Percentiles rank a stretch among this genome's conserved stretches.
These are phyloP conservation scores for Diaprepes abbreviatus DNA, from an alignment of 2,888 invertebrate species.

Conservation along the genomic window DNA sequence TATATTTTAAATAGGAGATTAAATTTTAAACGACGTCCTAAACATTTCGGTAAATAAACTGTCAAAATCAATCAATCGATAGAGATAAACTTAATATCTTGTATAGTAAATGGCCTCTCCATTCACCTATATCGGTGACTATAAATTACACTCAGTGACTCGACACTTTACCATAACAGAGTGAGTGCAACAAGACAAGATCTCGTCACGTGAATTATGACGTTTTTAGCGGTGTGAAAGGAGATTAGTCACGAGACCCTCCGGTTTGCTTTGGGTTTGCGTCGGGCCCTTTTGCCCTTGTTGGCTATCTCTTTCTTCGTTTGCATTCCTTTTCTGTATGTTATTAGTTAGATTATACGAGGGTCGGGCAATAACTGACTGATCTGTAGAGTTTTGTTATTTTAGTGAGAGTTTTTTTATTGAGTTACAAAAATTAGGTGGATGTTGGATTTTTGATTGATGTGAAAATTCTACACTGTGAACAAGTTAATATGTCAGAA, in stretches of 20 bases:
- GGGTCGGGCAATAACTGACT: neutral
- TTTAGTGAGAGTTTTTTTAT: too few relatives aligned
- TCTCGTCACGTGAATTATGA: slow-evolving; percentile 54
- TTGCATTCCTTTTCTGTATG: slow-evolving; percentile 18
- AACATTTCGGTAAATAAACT: neutral
- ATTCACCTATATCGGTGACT: slow-evolving; percentile 24
- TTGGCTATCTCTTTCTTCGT: slow-evolving; percentile 6
- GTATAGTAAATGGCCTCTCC: slow-evolving; percentile 20
- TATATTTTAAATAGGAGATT: too few relatives aligned
- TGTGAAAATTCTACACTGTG: too few relatives aligned
- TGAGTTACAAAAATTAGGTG: too few relatives aligned
- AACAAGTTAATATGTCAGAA: too few relatives aligned
- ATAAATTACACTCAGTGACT: slow-evolving; percentile 44
- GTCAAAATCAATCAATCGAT: slow-evolving; percentile 30
- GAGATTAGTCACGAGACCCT: slow-evolving; percentile 54
- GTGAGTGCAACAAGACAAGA: slow-evolving; percentile 48
- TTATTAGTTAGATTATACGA: slow-evolving; percentile 13
- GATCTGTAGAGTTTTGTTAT: too few relatives aligned
- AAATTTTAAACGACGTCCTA: neutral
- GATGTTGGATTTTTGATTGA: too few relatives aligned
- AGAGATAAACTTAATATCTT: slow-evolving; percentile 4
- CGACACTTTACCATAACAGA: slow-evolving; percentile 44
- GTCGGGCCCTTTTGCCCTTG: slow-evolving; percentile 24
- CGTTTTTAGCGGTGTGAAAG: slow-evolving; percentile 55
- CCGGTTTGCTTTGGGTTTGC: slow-evolving; percentile 44